phyloP scores from a whole-genome alignment of 2,797 vertebrate species.

The Antennarius maculatus region DNA sequence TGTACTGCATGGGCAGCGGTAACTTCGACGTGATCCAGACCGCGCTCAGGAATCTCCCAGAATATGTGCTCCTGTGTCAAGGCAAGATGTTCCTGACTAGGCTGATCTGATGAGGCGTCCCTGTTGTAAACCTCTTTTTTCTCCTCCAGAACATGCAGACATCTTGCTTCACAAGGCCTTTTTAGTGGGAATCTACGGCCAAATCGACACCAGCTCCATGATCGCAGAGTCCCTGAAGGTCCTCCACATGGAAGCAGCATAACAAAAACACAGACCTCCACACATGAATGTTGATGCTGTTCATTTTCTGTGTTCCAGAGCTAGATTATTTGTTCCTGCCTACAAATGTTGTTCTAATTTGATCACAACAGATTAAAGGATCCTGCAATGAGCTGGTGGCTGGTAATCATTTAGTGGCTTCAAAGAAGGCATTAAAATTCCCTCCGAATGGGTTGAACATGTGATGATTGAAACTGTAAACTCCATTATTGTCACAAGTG shows the following conservation, averaged over 20 bases:
- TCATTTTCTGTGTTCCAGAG: constrained; percentile 30
- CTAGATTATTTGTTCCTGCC: constrained; percentile 9
- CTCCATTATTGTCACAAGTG: constrained; percentile 14
- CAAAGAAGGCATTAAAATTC: constrained; percentile 37
- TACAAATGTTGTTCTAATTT: constrained; percentile 35
- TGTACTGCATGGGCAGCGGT: constrained; percentile 95
- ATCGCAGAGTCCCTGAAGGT: constrained; percentile 96
- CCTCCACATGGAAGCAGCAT: constrained; percentile 96
- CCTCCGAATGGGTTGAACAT: constrained; percentile 33
- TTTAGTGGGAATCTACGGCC: constrained; percentile 95
- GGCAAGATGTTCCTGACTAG: constrained; percentile 73
- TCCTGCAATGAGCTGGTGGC: constrained; percentile 26
- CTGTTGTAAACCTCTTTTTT: not conserved
- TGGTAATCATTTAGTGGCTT: constrained; percentile 45
- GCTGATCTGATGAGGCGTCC: not conserved
- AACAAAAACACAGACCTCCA: constrained; percentile 38
- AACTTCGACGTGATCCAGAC: constrained; percentile 97
- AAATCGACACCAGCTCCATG: constrained; percentile 96
- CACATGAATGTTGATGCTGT: not conserved
- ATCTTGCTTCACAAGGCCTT: constrained; percentile 95
- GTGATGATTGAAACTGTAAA: constrained; percentile 45
- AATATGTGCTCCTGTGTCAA: constrained; percentile 97
- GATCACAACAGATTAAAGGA: constrained; percentile 38
- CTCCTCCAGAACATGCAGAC: constrained; percentile 89
- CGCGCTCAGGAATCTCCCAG: constrained; percentile 92